phyloP scores from a whole-genome alignment of 2,797 vertebrate species.

The Parauchenoglanis ngamensis region DNA sequence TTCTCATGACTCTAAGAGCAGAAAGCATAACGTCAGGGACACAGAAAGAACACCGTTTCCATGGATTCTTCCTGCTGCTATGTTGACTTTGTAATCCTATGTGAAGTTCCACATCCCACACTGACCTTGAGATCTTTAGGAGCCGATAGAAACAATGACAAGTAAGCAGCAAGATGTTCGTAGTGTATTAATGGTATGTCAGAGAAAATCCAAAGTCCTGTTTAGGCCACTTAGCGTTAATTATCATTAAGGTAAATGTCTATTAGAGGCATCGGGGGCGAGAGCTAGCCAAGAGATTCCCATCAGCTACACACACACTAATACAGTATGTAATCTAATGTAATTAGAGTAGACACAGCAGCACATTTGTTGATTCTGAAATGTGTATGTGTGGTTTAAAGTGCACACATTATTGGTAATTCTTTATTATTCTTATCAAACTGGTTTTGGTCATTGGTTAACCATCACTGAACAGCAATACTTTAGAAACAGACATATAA shows the following conservation, averaged over 20 bases:
- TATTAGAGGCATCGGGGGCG: not conserved
- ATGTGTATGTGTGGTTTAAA: not conserved
- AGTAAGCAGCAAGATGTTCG: slow-evolving; percentile 1
- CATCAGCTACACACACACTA: slow-evolving; percentile 17
- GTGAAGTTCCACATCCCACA: not conserved
- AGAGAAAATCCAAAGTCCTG: slow-evolving; percentile 3
- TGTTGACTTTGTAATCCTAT: not conserved
- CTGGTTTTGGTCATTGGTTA: not conserved
- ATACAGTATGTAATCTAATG: not conserved
- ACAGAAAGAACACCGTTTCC: not conserved
- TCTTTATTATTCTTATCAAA: not conserved
- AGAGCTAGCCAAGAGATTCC: not conserved
- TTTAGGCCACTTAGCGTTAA: not conserved
- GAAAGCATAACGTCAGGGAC: not conserved
- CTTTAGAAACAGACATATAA: not conserved
- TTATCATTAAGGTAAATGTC: slow-evolving; percentile 14
- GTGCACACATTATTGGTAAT: not conserved
- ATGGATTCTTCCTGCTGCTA: not conserved
- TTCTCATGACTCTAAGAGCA: slow-evolving; percentile 11
- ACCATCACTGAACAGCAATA: not conserved
- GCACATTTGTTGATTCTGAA: not conserved
- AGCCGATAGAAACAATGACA: not conserved
- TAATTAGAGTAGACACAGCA: not conserved
- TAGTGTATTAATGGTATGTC: not conserved
- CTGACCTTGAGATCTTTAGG: not conserved